Evolutionary conservation across 2,888 invertebrate genomes (phyloP), one percentile per base, ranked within the genome.

Genomic region (Adela reaumurella): DNA sequence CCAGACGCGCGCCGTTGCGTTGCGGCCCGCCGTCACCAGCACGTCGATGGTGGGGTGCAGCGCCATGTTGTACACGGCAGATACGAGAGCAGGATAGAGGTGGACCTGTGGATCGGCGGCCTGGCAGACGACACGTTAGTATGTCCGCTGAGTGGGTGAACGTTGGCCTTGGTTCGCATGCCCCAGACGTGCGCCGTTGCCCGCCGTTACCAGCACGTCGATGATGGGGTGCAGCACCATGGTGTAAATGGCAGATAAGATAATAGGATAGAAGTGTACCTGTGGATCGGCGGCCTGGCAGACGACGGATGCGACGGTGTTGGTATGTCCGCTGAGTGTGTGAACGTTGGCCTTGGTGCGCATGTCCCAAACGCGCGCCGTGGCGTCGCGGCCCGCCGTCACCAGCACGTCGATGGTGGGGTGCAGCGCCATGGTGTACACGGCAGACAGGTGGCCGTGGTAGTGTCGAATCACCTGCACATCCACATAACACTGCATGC

Each of bases 111-210:
- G 99, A 68, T 98, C 97, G 1, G 88, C 84, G 0, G 93, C 86
- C 77, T 99, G 98, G 56, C 95, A 91, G 46, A 91, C 88, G 1
- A 98, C 93, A 60, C 99, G 68, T 98, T 97, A 1, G 95, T 94
- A 70, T 99, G 99, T 0, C 98, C 98, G 0, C 90, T 83, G 19
- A 99, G 81, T 2, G 97, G 96, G 70, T 98, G 97, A 49, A 99
- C 92, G 72, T 97, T 97, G 2, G 97, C 97, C 78, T 99, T 99
- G 3, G 96, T 97, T 50, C 99, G 81, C 92, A 98, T 94, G 72
- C 99, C 98, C 99, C 99, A 99, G 47, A 98, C 92, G 54, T 99
- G 83, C 1, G 95, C 97, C 0, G 96, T 97, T 0, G 94, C 98
- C 97, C 14, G 94, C 94, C 2, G 96, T 91, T 46, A 96, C 86